Base-by-base conservation (phyloP, 2,113 vertebrate genomes). In the Mixornis gularis region DNA sequence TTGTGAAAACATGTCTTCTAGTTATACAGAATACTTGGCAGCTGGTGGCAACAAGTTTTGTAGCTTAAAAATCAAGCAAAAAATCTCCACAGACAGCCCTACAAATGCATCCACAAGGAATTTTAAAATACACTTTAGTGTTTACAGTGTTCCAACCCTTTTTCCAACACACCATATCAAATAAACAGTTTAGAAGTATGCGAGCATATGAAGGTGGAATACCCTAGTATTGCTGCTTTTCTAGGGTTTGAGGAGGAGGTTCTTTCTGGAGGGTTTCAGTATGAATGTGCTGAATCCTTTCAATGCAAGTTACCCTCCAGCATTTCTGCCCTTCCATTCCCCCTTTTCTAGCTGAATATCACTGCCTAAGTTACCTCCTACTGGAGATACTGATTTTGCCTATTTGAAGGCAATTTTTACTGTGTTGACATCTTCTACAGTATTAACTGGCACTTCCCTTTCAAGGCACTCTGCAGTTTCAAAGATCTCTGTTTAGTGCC, bases 31-130 rank as follows among this genome's bases (percentile, higher is more conserved):
- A 79, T 43, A 77, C 12, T 32, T 79, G 49, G 14, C 59, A 82
- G 58, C 59, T 36, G 22, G 29, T 41, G 30, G 38, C 46, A 70
- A 59, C 46, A 89, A 55, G 25, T 89, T 94, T 55, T 64, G 16
- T 27, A 70, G 24, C 48, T 90, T 63, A 70, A 90, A 84, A 85
- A 63, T 63, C 17, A 95, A 70, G 59, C 19, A 66, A 64, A 85
- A 89, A 63, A 53, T 20, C 25, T 65, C 34, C 32, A 53, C 10
- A 72, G 44, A 48, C 44, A 81, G 51, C 12, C 25, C 16, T 49
- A 64, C 7, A 86, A 83, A 82, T 38, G 38, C n/a, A 87, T 73
- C 38, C 66, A 62, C 8, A 40, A n/a, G 27, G 32, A 72, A 87
- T 58, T 94, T 68, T 19, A 65, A 71, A 89, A 62, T 41, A 60